Evolutionary conservation across 1,140 invertebrate species (phyloP).

Genomic region (Scaptomyza montana): DNA sequence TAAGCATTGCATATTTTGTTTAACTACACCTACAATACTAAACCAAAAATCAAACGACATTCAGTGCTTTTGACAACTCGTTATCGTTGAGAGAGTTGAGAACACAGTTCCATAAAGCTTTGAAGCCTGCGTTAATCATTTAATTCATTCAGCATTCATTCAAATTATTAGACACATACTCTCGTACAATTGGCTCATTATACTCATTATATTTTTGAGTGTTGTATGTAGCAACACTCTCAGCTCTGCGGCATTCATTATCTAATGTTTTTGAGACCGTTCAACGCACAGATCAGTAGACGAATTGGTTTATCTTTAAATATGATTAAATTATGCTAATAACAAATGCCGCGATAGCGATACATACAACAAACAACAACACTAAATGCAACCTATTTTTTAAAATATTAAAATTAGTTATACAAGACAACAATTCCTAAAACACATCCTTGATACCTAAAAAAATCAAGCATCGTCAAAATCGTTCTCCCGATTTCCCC

Average conservation of each 20-base stretch:
- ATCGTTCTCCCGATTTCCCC: constrained; percentile 49
- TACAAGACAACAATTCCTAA: constrained; percentile 65
- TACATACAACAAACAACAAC: constrained; percentile 57
- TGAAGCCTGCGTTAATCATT: constrained; percentile 61
- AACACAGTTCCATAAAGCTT: constrained; percentile 59
- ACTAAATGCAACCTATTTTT: constrained; percentile 40
- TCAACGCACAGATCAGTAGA: constrained; percentile 74
- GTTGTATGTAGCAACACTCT: constrained; percentile 20
- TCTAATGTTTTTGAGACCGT: constrained; percentile 38
- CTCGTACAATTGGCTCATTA: constrained; percentile 66
- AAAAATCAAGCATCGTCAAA: constrained; percentile 40
- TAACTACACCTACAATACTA: constrained; percentile 45
- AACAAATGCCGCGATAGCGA: constrained; percentile 80
- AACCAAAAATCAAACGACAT: constrained; percentile 50
- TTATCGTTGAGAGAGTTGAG: constrained; percentile 27
- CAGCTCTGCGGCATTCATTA: constrained; percentile 60
- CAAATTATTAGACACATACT: constrained; percentile 30
- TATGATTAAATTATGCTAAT: constrained; percentile 22
- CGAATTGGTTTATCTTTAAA: constrained; percentile 53
- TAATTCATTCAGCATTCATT: constrained; percentile 59
- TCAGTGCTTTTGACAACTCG: constrained; percentile 45
- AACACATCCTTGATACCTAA: constrained; percentile 66
- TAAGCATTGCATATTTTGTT: constrained; percentile 52
- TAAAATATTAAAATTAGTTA: constrained; percentile 34
- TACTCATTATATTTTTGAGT: constrained; percentile 44